Base-by-base conservation (phyloP, 2,888 invertebrate species). In the Atethmia centrago region DNA sequence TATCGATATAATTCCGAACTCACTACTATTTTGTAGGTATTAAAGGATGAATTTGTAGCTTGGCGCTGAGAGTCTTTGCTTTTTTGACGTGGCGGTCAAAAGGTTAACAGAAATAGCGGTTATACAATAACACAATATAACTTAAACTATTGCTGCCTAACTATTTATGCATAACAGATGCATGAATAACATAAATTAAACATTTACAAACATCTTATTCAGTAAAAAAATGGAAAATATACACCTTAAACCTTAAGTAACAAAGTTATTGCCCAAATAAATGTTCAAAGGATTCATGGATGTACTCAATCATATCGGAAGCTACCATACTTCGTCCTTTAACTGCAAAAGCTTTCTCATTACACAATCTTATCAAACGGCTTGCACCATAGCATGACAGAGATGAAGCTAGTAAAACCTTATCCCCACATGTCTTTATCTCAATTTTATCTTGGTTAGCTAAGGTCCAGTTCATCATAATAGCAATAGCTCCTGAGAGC, bases 291-390 rank as follows among this genome's bases (percentile, higher is more conserved):
- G 98, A 97, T 72, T 96, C 95, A 89, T 98, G 98, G 88, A 99
- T 98, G 89, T 98, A 97, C 76, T 97, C 97, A 74, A 99, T 97
- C 98, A 99, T 98, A 94, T 99, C 99, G 2, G 98, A 97, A 0
- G 99, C 98, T 25, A 98, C 96, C 97, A 98, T 98, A 86, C 99
- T 98, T 76, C 99, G 97, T 5, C 98, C 98, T 88, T 97, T 97
- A 78, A 97, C 96, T 83, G 96, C 96, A 94, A 98, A 99, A n/a
- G 98, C 98, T 84, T 97, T 97, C 81, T 97, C 96, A 93, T 98
- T 99, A 86, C 98, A 98, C 87, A 97, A 97, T 83, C 99, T 97
- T 0, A 98, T 97, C 74, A 99, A 95, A 88, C 97, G 96, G 86
- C 98, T 98, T 3, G 98, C 99, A 36, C 98, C 98, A 94, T 98